These are phyloP conservation scores for Orthosia incerta DNA, from an alignment of 2,888 invertebrate genomes.

Conservation along the genomic window DNA sequence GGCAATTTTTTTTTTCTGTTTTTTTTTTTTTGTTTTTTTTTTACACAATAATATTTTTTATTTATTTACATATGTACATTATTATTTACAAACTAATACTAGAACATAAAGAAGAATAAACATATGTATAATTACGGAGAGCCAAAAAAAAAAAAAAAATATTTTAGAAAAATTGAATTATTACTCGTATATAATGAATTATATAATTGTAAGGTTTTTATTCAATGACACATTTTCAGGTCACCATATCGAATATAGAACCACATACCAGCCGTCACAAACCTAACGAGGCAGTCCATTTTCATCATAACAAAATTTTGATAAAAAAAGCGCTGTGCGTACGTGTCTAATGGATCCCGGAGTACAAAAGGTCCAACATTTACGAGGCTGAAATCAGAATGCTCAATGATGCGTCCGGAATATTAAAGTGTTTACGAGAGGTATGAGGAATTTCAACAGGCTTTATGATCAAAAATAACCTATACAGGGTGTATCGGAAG, in stretches of 20 bases:
- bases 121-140: too few species aligned
- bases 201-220: too few species aligned
- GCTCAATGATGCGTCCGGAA: slow-evolving; percentile 45
- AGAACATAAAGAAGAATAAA: too few species aligned
- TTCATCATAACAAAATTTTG: slow-evolving; percentile 6
- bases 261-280: neutral
- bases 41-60: too few species aligned
- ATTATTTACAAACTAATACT: too few species aligned
- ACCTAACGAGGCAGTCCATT: neutral
- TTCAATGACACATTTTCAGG: too few species aligned
- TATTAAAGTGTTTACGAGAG: slow-evolving; percentile 48
- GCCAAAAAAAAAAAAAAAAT: too few species aligned
- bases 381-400: slow-evolving; percentile 45
- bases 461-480: slow-evolving; percentile 49
- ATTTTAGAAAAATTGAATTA: too few species aligned
- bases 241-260: neutral
- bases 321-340: slow-evolving; percentile 12
- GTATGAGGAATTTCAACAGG: slow-evolving; percentile 50
- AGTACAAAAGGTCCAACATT: slow-evolving; percentile 43
- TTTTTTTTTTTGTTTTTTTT: too few species aligned
- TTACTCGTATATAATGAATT: too few species aligned
- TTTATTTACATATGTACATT: too few species aligned
- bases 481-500: neutral
- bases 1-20: too few species aligned
- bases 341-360: slow-evolving; percentile 34